Evolutionary conservation across 2,888 invertebrate species (phyloP), one percentile per base, ranked within the genome.

Genomic region (Antheraea yamamai): DNA sequence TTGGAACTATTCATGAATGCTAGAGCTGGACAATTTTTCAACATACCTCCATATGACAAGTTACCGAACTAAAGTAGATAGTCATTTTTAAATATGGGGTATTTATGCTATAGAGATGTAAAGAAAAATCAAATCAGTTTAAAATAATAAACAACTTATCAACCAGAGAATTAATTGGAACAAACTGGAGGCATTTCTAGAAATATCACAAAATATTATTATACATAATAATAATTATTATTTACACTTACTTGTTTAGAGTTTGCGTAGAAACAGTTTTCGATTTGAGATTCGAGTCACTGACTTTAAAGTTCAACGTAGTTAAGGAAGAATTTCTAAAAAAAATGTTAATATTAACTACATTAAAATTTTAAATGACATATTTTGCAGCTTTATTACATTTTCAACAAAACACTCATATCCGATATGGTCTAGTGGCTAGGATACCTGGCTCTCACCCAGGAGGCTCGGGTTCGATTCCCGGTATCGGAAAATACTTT

Each of bases 361-460:
- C 30, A 30, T 30, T 30, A 30, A 30, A 30, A 30, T 30, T 52
- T 16, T 0, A 52, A 14, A 16, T 52, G 16, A 52, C 6, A n/a
- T 20, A 20, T 1, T 58, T 23, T 55, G 55, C 1, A 70, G 4
- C 35, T n/a, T n/a, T 35, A n/a, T 1, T 6, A 14, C 47, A 68
- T 66, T 74, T 74, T 71, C 23, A 58, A n/a, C 6, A 64, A 0
- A 0, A 0, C 14, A 1, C 0, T 7, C 1, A 30, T 10, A 84
- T 87, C 87, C 87, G 87, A 86, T 95, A 95, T 95, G 95, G 95
- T 96, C 96, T 96, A 96, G 96, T 96, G 96, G 96, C 96, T 96
- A 96, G 96, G 96, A 96, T 96, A 96, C 96, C 96, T 96, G 96
- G 96, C 96, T 96, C 95, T 96, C 96, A 96, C 96, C 96, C 96